Evolutionary conservation across 2,888 invertebrate genomes (phyloP), one percentile per base, ranked within the genome.

Genomic region (Cantharis lateralis): DNA sequence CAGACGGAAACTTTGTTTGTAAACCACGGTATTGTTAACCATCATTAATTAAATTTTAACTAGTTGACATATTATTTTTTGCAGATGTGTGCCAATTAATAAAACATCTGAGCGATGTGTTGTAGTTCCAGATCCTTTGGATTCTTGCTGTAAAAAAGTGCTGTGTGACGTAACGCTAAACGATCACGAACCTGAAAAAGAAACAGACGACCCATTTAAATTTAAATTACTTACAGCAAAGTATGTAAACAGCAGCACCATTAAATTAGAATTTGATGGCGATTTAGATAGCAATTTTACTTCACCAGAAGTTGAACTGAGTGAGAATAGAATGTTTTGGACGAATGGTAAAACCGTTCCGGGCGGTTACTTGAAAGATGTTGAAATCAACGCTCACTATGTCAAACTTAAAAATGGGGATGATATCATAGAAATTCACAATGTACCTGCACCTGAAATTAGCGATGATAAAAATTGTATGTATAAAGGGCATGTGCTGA

Each of bases 131-230:
- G 96, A 96, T 87, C 94, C 95, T 0, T 92, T 92, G 71, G 96
- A 97, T 86, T 89, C 93, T 1, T 97, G 97, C 85, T 97, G 97
- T 84, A 95, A 94, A 82, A 91, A 95, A 79, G 94, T 96, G 78
- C 90, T 96, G 3, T 97, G 97, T 85, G 96, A 96, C 84, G 95
- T 96, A 4, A 95, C 95, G 0, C 90, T 95, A 16, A 94, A 94
- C 79, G 95, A 91, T 72, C 94, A 76, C 24, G 95, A 95, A 80
- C 90, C 85, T 11, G 88, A 88, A 66, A 85, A 86, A 72, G 86
- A 87, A 68, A 79, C 77, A 32, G 84, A 86, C 16, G 82, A 82
- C 48, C 82, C 79, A 68, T 75, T 78, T 15, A 84, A 84, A 73
- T 80, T 81, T 20, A 87, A 85, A 82, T 78, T 88, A 64, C 48